Evolutionary conservation across 2,888 invertebrate genomes (phyloP), one percentile per base, ranked within the genome.

Genomic region (Xestia c-nigrum): DNA sequence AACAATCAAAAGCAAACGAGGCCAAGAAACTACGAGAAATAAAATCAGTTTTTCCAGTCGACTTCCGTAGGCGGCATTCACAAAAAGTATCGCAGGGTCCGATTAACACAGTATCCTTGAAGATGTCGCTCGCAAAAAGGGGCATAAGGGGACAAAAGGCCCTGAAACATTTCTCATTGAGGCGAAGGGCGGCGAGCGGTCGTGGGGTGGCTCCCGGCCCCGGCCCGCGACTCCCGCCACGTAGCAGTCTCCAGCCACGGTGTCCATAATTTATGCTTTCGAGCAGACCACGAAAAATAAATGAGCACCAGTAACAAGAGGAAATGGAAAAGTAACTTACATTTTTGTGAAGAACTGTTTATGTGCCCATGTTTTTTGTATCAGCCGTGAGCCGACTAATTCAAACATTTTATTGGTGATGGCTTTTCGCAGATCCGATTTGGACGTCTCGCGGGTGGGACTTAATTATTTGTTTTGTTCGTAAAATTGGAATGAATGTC

Each of bases 61-160:
- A 91, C 88, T 91, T 91, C 89, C 89, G 89, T 87, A 89, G 89
- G 89, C 90, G 88, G 87, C 89, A 91, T 91, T 93, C 91, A 91
- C 92, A 93, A 94, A 95, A 94, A 94, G 90, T 93, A 94, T 94
- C 92, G 90, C 92, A 88, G 91, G 92, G 92, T 93, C 94, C 95
- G 95, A 95, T 96, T 96, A 96, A 95, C 95, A 95, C 95, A 94
- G 95, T 95, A 96, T 96, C 95, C 96, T 96, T 96, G 95, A 95
- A 95, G 95, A 95, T 92, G 94, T 95, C 95, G 92, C 93, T 93
- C 93, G 92, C 95, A 95, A 96, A 95, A 96, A 94, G 93, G 94
- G 94, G 92, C 94, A 93, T 89, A 91, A 93, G 94, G 93, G 95
- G 94, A 95, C 94, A 95, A 94, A 94, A 93, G 94, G 93, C 92